Evolutionary conservation across 2,797 vertebrate genomes (phyloP).

Genomic region (Pachyuromys duprasi): DNA sequence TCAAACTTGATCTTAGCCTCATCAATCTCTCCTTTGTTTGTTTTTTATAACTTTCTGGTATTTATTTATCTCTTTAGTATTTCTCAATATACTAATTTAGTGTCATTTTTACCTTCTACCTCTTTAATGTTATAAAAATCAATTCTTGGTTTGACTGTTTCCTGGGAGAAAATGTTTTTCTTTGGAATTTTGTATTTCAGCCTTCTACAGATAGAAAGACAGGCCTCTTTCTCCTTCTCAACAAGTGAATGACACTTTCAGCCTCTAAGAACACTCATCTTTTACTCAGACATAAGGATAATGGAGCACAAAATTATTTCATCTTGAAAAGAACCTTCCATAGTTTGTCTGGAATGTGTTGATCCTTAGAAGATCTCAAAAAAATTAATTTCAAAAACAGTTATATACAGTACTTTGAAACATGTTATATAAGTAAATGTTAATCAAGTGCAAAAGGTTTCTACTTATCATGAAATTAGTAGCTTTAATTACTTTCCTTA

Average conservation of each 20-base stretch:
- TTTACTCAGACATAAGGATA: not conserved
- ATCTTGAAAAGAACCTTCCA: not conserved
- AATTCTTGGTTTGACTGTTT: constrained; percentile 15
- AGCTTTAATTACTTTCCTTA: constrained; percentile 12
- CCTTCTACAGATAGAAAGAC: not conserved
- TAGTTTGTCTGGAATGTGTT: not conserved
- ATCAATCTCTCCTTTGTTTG: not conserved
- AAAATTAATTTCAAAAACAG: not conserved
- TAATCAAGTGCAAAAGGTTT: not conserved
- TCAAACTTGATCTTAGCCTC: not conserved
- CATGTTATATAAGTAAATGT: not conserved
- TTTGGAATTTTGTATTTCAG: constrained; percentile 10
- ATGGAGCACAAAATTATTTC: not conserved
- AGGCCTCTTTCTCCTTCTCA: not conserved
- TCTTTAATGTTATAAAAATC: constrained; percentile 18
- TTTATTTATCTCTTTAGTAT: not conserved
- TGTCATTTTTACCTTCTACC: not conserved
- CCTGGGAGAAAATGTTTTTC: not conserved
- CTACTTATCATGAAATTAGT: not conserved
- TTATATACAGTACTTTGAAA: not conserved
- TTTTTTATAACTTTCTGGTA: not conserved
- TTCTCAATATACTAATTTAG: not conserved
- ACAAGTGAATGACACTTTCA: not conserved
- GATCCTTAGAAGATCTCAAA: not conserved
- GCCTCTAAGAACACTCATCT: not conserved